phyloP scores from a whole-genome alignment of 2,888 invertebrate species.

The Thelaira solivaga region DNA sequence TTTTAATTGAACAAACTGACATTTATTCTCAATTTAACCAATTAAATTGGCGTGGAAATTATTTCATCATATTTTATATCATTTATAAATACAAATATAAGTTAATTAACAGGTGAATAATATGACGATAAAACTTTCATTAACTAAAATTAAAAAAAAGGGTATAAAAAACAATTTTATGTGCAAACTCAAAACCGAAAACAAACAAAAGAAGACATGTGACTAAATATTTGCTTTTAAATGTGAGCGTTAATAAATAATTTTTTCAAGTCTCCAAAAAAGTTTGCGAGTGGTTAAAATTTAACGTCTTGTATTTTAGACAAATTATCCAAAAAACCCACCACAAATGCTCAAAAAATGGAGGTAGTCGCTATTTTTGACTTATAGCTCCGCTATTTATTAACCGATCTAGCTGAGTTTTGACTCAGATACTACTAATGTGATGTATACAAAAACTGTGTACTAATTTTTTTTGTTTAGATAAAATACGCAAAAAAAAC shows the following conservation, averaged over 20 bases:
- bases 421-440: too few relatives aligned
- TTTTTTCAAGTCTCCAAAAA: slow-evolving; percentile 18
- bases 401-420: too few relatives aligned
- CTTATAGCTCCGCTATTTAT: too few relatives aligned
- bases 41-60: slow-evolving; percentile 1
- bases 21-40: not conserved
- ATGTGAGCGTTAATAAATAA: slow-evolving; percentile 20
- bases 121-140: slow-evolving; percentile 13
- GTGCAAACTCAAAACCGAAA: not conserved
- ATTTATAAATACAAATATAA: slow-evolving; percentile 10
- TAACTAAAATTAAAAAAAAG: not conserved
- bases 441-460: too few relatives aligned
- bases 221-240: not conserved
- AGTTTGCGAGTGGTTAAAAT: slow-evolving; percentile 28
- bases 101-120: slow-evolving; percentile 36
- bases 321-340: too few relatives aligned
- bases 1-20: not conserved
- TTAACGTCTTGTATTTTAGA: too few relatives aligned
- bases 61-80: slow-evolving; percentile 19
- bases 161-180: not conserved
- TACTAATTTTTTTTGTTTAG: too few relatives aligned
- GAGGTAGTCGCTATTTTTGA: too few relatives aligned
- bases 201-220: slow-evolving; percentile 19
- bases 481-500: too few relatives aligned
- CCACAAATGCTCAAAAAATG: too few relatives aligned